These are phyloP conservation scores for Chamaetylas fuelleborni DNA, from an alignment of 2,113 vertebrate species.

Conservation along the genomic window DNA sequence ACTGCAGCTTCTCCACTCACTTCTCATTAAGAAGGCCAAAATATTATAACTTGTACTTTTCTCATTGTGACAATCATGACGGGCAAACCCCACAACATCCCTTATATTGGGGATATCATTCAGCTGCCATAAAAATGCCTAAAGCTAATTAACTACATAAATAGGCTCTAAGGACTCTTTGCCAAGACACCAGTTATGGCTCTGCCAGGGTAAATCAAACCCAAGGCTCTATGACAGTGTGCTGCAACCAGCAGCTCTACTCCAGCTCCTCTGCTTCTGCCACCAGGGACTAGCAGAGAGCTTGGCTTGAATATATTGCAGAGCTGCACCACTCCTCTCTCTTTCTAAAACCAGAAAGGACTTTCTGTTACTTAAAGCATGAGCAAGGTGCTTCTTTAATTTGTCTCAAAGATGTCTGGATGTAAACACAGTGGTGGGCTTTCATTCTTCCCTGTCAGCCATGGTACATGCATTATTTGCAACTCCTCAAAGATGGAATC, in stretches of 20 bases:
- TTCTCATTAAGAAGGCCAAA: constrained; percentile 47
- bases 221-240: not conserved
- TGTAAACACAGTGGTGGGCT: not conserved
- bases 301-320: not conserved
- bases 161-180: constrained; percentile 14
- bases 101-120: constrained; percentile 10
- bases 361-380: not conserved
- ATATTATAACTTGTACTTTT: constrained; percentile 22
- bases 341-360: not conserved
- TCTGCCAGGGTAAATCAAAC: not conserved
- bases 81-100: constrained; percentile 23
- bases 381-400: not conserved
- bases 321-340: not conserved
- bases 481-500: constrained; percentile 74
- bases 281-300: not conserved
- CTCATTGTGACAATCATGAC: not conserved
- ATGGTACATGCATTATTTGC: constrained; percentile 29
- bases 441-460: constrained; percentile 34
- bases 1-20: not conserved
- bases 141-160: constrained; percentile 11
- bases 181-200: not conserved
- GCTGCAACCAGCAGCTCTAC: not conserved
- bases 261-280: not conserved
- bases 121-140: constrained; percentile 12
- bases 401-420: constrained; percentile 40